These are phyloP conservation scores for Monopis laevigella DNA, from an alignment of 2,888 invertebrate species.

Conservation along the genomic window DNA sequence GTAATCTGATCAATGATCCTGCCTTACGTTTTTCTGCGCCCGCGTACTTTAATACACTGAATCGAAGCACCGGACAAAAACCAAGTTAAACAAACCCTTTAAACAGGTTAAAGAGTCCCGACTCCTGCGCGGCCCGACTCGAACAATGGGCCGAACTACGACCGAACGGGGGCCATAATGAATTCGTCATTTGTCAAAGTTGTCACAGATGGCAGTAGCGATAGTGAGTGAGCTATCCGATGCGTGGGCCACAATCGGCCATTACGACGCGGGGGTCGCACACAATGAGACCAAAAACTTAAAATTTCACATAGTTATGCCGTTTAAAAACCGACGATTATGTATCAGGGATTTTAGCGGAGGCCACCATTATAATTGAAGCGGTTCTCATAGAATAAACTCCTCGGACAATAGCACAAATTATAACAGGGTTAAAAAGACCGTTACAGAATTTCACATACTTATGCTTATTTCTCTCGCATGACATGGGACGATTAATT, in stretches of 20 bases:
- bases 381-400: conserved; percentile 62
- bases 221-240: conserved; percentile 22
- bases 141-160: conserved; percentile 21
- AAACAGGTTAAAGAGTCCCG: conserved; percentile 28
- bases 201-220: conserved; percentile 19
- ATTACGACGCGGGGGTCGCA: conserved; percentile 39
- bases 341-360: conserved; percentile 46
- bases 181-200: conserved; percentile 36
- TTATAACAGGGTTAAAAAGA: conserved; percentile 56
- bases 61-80: conserved; percentile 6
- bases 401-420: conserved; percentile 61
- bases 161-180: conserved; percentile 25
- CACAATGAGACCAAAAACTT: conserved; percentile 53
- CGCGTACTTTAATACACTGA: conserved; percentile 23
- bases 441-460: conserved; percentile 57
- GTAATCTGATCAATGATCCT: conserved; percentile 61
- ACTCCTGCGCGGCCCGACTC: conserved; percentile 25
- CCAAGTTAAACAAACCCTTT: conserved; percentile 18
- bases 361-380: conserved; percentile 49
- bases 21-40: conserved; percentile 34
- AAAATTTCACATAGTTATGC: conserved; percentile 63
- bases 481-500: conserved; percentile 60
- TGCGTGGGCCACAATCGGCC: conserved; percentile 26
- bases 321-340: conserved; percentile 59
- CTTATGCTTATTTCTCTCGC: conserved; percentile 52